Evolutionary conservation across 1,140 invertebrate species (phyloP).

Genomic region (Zaprionus taronus): DNA sequence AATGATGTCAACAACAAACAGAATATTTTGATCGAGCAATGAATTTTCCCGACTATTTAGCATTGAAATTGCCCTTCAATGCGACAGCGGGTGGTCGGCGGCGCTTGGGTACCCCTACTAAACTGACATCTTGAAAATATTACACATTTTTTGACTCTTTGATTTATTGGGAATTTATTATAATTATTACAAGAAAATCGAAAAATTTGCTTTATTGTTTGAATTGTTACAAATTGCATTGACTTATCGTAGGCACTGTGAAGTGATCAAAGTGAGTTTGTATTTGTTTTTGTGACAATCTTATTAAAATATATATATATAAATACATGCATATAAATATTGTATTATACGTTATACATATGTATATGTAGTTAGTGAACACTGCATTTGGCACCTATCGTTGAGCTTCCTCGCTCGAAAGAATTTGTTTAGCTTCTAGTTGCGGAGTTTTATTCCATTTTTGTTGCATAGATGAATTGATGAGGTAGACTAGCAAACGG

Average conservation of each 20-base stretch:
- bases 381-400: constrained; percentile 50
- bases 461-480: constrained; percentile 23
- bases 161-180: constrained; percentile 44
- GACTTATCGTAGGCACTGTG: constrained; percentile 28
- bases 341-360: constrained; percentile 2
- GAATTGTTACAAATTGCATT: constrained; percentile 40
- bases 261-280: constrained; percentile 5
- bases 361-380: constrained; percentile 39
- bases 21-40: constrained; percentile 25
- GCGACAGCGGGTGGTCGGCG: constrained; percentile 40
- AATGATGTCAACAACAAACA: constrained; percentile 67
- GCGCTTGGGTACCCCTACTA: not conserved
- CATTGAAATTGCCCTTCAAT: constrained; percentile 47
- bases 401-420: constrained; percentile 25
- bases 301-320: constrained; percentile 29
- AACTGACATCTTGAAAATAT: not conserved
- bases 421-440: not conserved
- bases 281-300: constrained; percentile 35
- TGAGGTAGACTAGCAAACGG: constrained; percentile 66
- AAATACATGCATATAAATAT: constrained; percentile 48
- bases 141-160: not conserved
- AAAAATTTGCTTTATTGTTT: constrained; percentile 39
- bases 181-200: constrained; percentile 41
- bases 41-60: constrained; percentile 34
- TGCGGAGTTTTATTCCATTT: constrained; percentile 4